A percentile compares a stretch with the other conserved stretches of the same genome.
Conservation (phyloP, 2,113 vertebrate species). For the Neoarius graeffei region DNA sequence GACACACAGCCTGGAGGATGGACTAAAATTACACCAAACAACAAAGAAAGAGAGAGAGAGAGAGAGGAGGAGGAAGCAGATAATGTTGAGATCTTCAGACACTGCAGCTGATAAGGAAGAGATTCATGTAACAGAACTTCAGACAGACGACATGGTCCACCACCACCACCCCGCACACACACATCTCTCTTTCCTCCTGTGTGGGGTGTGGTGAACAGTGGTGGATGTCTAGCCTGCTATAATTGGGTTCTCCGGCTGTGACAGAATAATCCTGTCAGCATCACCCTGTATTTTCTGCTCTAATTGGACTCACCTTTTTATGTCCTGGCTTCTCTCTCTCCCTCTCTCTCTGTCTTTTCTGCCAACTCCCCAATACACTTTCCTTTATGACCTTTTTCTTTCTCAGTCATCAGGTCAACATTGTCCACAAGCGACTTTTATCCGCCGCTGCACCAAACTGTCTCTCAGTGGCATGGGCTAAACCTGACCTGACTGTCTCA, state of each 20-base stretch:
- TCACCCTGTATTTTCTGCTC: constrained; percentile 46
- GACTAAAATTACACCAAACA: neutral
- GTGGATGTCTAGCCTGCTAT: neutral
- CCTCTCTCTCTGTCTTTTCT: neutral
- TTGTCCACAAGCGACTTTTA: neutral
- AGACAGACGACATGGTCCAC: neutral
- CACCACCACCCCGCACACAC: neutral
- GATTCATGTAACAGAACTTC: neutral
- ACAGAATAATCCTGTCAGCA: constrained; percentile 44
- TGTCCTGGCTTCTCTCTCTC: neutral
- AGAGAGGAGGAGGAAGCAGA: neutral
- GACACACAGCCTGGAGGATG: neutral
- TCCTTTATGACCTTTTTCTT: neutral
- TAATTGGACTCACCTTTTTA: constrained; percentile 45
- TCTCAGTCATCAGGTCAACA: neutral
- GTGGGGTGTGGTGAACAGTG: constrained; percentile 1
- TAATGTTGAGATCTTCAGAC: neutral
- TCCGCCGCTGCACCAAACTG: neutral
- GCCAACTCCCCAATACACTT: too few relatives aligned
- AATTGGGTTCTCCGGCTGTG: constrained; percentile 33
- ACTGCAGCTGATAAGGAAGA: neutral
- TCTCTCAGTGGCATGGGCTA: neutral
- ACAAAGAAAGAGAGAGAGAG: neutral
- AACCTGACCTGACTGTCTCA: neutral
- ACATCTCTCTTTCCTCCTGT: neutral